Percentiles rank a stretch among this genome's conserved stretches.
These are phyloP conservation scores for Cossypha heuglini DNA, from an alignment of 2,797 vertebrate species.

Conservation along the genomic window DNA sequence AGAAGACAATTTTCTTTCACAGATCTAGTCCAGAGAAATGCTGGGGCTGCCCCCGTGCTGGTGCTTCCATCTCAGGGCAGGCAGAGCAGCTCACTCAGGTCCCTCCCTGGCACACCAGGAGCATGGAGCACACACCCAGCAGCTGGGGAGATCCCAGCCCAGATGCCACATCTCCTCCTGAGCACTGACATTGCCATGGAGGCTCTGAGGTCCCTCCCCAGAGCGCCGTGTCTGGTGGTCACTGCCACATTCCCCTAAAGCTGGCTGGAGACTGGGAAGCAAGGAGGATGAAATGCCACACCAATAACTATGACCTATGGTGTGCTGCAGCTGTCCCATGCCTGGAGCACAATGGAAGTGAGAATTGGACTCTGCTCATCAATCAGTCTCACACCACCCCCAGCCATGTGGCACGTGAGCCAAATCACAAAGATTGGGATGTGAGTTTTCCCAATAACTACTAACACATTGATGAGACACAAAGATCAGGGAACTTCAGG, in stretches of 20 bases:
- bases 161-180: neutral
- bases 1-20: neutral
- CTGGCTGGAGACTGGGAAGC: rapidly evolving
- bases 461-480: neutral
- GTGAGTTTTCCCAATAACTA: neutral
- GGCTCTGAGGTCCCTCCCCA: neutral
- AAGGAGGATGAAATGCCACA: neutral
- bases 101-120: neutral
- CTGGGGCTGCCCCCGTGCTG: neutral
- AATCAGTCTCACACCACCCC: neutral
- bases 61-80: neutral
- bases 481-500: conserved; percentile 1
- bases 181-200: rapidly evolving
- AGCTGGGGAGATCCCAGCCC: neutral
- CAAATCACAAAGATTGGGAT: rapidly evolving
- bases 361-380: neutral
- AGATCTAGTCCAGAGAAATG: neutral
- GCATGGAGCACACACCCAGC: neutral
- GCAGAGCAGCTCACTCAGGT: neutral
- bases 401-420: rapidly evolving
- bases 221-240: rapidly evolving
- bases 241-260: neutral
- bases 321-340: neutral
- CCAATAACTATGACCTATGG: neutral
- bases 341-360: neutral